Evolutionary conservation across 2,113 vertebrate genomes (phyloP).

Genomic region (Regulus satrapa): DNA sequence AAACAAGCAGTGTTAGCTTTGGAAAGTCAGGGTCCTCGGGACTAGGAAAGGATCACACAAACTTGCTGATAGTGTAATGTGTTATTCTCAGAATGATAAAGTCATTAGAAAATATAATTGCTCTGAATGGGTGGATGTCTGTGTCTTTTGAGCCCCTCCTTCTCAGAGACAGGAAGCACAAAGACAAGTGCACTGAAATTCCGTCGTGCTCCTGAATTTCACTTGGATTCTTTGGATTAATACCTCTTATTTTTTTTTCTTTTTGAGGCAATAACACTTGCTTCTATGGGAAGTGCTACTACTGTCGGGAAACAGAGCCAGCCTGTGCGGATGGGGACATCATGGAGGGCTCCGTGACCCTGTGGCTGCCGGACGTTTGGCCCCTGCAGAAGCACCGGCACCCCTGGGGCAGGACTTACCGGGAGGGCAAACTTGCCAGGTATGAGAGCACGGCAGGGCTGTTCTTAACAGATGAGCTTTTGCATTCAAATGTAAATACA

Average conservation of each 20-base stretch:
- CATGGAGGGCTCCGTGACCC: conserved; percentile 93
- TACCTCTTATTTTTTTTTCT: background rate
- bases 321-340: conserved; percentile 90
- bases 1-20: background rate
- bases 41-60: background rate
- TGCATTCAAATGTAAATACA: background rate
- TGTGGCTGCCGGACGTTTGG: conserved; percentile 98
- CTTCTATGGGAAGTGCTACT: conserved; percentile 98
- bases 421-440: conserved; percentile 97
- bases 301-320: conserved; percentile 95
- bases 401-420: conserved; percentile 96
- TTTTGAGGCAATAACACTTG: conserved; percentile 91
- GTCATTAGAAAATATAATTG: background rate
- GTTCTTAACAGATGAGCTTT: rapidly evolving
- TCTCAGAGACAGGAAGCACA: background rate
- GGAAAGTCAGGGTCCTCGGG: background rate
- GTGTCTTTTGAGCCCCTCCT: background rate
- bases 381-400: conserved; percentile 96
- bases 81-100: background rate
- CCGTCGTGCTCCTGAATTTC: background rate
- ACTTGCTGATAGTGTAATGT: background rate
- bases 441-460: background rate
- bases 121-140: background rate
- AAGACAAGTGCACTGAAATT: background rate
- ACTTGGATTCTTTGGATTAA: background rate